Percentiles rank a stretch among this genome's conserved stretches.
Evolutionary conservation across 2,797 vertebrate genomes (phyloP).

Genomic region (Rallus crepitans): DNA sequence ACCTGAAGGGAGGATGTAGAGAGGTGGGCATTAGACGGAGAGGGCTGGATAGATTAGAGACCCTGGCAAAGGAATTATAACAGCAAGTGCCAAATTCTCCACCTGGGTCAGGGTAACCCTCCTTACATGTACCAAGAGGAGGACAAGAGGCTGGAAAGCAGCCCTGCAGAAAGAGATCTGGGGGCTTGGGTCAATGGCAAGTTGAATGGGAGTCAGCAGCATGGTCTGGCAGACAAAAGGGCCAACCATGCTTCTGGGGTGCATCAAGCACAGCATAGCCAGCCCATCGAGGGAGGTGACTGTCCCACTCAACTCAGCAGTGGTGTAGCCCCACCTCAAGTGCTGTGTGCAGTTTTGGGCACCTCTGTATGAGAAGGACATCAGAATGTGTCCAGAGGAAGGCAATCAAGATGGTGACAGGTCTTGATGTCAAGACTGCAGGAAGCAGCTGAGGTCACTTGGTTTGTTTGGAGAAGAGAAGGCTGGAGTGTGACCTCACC

Average conservation of each 20-base stretch:
- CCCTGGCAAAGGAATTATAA: background rate
- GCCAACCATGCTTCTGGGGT: background rate
- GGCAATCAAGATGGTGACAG: background rate
- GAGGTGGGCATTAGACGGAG: too few species aligned
- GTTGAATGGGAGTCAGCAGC: background rate
- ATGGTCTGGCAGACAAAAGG: too few species aligned
- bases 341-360: background rate
- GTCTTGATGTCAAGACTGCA: background rate
- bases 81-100: background rate
- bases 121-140: background rate
- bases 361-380: background rate
- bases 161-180: background rate
- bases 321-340: background rate
- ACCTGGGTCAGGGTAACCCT: background rate
- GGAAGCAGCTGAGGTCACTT: background rate
- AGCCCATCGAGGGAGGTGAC: fast-evolving
- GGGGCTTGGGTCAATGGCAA: background rate
- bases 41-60: background rate
- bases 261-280: background rate
- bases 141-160: background rate
- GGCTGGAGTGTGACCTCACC: background rate
- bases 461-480: background rate
- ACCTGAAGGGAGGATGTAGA: too few species aligned
- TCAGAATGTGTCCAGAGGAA: background rate
- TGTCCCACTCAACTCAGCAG: too few species aligned